phyloP scores from a whole-genome alignment of 2,888 invertebrate species.

The Atrina japonica region DNA sequence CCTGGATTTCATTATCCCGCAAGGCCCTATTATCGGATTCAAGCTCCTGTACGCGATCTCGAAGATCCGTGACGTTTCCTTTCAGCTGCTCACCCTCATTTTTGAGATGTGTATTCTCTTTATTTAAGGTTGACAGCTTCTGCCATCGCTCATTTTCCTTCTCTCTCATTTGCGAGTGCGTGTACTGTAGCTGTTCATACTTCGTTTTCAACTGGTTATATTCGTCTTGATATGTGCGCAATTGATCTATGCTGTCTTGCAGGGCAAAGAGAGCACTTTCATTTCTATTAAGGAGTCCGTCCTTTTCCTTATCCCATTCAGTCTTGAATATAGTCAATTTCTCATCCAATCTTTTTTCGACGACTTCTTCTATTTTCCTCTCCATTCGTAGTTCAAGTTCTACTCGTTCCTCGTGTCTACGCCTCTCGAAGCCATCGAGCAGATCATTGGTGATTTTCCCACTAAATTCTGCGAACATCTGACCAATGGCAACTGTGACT shows the following conservation, averaged over 20 bases:
- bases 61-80: conserved; percentile 28
- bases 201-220: conserved; percentile 40
- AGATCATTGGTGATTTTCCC: conserved; percentile 45
- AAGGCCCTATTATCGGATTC: conserved; percentile 45
- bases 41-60: conserved; percentile 40
- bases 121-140: conserved; percentile 32
- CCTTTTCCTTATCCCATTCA: conserved; percentile 41
- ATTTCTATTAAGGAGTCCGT: conserved; percentile 22
- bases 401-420: conserved; percentile 41
- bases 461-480: conserved; percentile 48
- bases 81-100: conserved; percentile 35
- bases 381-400: conserved; percentile 41
- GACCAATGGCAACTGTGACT: conserved; percentile 40
- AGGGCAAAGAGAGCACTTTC: conserved; percentile 31
- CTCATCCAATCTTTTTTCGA: conserved; percentile 38
- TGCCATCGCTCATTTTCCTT: conserved; percentile 47
- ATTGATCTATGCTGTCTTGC: conserved; percentile 41
- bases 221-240: conserved; percentile 33
- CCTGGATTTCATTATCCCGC: conserved; percentile 42
- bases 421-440: conserved; percentile 41
- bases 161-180: conserved; percentile 42
- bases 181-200: conserved; percentile 43
- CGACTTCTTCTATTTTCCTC: conserved; percentile 35
- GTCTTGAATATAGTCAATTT: conserved; percentile 33
- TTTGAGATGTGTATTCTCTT: conserved; percentile 38